Base-by-base conservation (phyloP, 1,140 invertebrate genomes). In the Pogonomyrmex californicus region DNA sequence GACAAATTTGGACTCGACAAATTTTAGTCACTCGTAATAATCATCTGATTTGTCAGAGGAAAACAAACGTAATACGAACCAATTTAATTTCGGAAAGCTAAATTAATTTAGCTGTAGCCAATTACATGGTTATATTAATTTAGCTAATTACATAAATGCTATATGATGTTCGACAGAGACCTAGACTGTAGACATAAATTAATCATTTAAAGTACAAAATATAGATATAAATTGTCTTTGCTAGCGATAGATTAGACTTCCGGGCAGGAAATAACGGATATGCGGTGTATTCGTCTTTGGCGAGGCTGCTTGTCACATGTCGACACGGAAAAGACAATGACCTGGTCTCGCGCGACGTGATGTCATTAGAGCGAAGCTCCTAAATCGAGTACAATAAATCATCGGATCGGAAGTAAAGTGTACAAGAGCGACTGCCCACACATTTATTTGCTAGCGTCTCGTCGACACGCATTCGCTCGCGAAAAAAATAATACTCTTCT, bases 301-400 rank as follows among this genome's bases (percentile, higher is more conserved):
- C 54, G 36, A 70, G 49, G 54, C 56, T 73, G 65, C 58, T 78
- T 47, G 66, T 82, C 73, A 89, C 87, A 91, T 88, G 91, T 89
- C 88, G 86, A 87, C 89, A 91, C 90, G 89, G 91, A 91, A 92
- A 91, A 93, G 92, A 93, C 92, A 93, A 93, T 92, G 92, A 93
- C 92, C 91, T 83, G 78, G 83, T 87, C 85, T 91, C 89, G 89
- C 86, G 87, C 71, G 54, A 63, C 44, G 12, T 66, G 56, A 30
- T 83, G 51, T 87, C 83, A 85, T 90, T 78, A 88, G 81, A 88
- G 65, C 86, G 85, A 85, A 88, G 78, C 87, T 88, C 85, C 85
- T 87, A 91, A 93, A 92, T 88, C 86, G 68, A 83, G 88, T 65
- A 87, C 90, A 86, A 92, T 91, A 91, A 92, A 91, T 92, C 88